Percentiles rank a stretch among this genome's conserved stretches.
Evolutionary conservation across 2,888 invertebrate genomes (phyloP).

Genomic region (Synergus itoensis): DNA sequence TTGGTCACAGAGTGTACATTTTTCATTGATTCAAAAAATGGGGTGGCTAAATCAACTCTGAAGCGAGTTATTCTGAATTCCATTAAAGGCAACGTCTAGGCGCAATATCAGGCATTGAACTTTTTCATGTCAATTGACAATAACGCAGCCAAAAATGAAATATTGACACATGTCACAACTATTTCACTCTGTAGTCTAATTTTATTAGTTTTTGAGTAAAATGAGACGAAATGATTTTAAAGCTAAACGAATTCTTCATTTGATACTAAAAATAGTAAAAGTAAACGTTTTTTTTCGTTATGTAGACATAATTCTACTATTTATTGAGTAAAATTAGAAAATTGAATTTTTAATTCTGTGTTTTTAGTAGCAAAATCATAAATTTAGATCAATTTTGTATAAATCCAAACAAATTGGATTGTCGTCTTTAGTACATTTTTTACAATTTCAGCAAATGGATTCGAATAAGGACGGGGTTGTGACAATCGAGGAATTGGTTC

Average conservation of each 20-base stretch:
- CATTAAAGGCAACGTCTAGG: neutral
- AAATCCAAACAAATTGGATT: neutral
- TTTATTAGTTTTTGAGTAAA: too few species aligned
- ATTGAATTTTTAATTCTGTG: too few species aligned
- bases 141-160: too few species aligned
- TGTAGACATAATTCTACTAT: too few species aligned
- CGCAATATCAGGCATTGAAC: neutral
- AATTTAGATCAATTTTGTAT: neutral
- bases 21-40: neutral
- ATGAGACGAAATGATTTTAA: too few species aligned
- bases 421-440: constrained; percentile 22
- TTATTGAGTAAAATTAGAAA: too few species aligned
- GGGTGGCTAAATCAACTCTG: neutral
- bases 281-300: too few species aligned
- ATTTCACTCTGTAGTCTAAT: too few species aligned
- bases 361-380: neutral
- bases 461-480: constrained; percentile 89
- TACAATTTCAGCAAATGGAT: constrained; percentile 85
- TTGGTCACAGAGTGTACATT: neutral
- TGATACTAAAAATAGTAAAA: too few species aligned
- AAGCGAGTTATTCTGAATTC: neutral
- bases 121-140: too few species aligned
- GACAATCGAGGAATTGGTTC: constrained; percentile 88
- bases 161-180: too few species aligned
- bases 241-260: too few species aligned